Evolutionary conservation across 2,797 vertebrate species (phyloP).

Genomic region (Phoebastria nigripes): DNA sequence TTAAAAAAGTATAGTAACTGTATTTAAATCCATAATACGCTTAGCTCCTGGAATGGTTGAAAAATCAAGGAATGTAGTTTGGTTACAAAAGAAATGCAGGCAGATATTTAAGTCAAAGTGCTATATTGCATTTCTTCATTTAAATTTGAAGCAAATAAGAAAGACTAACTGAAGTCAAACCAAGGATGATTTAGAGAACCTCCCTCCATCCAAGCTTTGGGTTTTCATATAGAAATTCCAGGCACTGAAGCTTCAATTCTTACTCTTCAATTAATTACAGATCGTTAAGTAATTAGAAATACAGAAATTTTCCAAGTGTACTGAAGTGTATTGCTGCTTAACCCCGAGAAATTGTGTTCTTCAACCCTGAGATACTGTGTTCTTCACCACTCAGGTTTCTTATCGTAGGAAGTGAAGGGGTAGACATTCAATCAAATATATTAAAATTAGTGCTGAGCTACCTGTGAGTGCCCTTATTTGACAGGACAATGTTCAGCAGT

Average conservation of each 20-base stretch:
- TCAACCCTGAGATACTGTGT: background rate
- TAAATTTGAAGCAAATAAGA: background rate
- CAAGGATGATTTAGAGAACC: background rate
- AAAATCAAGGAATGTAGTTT: background rate
- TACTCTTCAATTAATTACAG: background rate
- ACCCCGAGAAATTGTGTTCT: background rate
- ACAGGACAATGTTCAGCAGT: background rate
- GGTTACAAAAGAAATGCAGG: background rate
- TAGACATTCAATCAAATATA: background rate
- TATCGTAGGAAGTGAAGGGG: background rate
- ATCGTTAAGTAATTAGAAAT: background rate
- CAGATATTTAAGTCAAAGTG: background rate
- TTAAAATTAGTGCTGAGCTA: background rate
- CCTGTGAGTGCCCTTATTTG: background rate
- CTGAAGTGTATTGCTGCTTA: background rate
- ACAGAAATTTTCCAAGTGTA: background rate
- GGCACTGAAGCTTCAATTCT: background rate
- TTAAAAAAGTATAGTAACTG: background rate
- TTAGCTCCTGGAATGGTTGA: background rate
- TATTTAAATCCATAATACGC: background rate
- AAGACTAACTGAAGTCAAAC: background rate
- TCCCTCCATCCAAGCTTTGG: background rate
- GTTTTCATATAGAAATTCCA: background rate
- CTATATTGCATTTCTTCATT: background rate
- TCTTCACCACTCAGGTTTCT: background rate